Percentiles rank a stretch among this genome's conserved stretches.
Evolutionary conservation across 1,140 invertebrate species (phyloP).

Genomic region (Ectropis grisescens): DNA sequence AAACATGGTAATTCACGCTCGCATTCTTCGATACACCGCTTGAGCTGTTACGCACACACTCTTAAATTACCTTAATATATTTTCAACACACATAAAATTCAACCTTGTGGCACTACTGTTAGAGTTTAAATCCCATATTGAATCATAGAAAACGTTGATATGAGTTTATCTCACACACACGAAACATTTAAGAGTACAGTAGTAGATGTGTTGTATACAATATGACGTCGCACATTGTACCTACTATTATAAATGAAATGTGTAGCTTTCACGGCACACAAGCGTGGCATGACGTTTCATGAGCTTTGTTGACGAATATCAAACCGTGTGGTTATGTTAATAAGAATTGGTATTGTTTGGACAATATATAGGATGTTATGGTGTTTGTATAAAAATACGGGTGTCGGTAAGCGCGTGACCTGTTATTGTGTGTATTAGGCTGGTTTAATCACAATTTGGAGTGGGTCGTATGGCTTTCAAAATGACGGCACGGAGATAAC

Average conservation of each 20-base stretch:
- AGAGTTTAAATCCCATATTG: too few species aligned
- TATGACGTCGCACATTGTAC: slow-evolving; percentile 60
- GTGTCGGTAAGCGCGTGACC: slow-evolving; percentile 61
- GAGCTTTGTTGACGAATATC: slow-evolving; percentile 10
- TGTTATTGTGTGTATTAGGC: slow-evolving; percentile 68
- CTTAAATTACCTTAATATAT: slow-evolving; percentile 38
- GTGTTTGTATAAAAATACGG: slow-evolving; percentile 16
- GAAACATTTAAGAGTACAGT: slow-evolving; percentile 40
- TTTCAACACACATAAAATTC: slow-evolving; percentile 14
- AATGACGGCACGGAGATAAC: slow-evolving; percentile 48
- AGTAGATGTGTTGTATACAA: slow-evolving; percentile 57
- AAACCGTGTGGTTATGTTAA: not conserved
- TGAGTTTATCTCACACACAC: slow-evolving; percentile 40
- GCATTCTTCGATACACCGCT: slow-evolving; percentile 63
- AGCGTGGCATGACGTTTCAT: slow-evolving; percentile 38
- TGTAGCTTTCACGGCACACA: slow-evolving; percentile 67
- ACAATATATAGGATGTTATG: not conserved
- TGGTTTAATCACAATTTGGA: slow-evolving; percentile 68
- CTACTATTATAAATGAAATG: slow-evolving; percentile 65
- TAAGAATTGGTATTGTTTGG: too few species aligned
- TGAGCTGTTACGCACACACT: slow-evolving; percentile 49
- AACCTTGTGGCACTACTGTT: too few species aligned
- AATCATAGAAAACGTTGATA: too few species aligned
- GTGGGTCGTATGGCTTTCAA: slow-evolving; percentile 61
- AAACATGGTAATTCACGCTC: slow-evolving; percentile 65